Percentiles rank a stretch among this genome's conserved stretches.
Conservation (phyloP, 2,113 vertebrate genomes). For the Xiphophorus hellerii region DNA sequence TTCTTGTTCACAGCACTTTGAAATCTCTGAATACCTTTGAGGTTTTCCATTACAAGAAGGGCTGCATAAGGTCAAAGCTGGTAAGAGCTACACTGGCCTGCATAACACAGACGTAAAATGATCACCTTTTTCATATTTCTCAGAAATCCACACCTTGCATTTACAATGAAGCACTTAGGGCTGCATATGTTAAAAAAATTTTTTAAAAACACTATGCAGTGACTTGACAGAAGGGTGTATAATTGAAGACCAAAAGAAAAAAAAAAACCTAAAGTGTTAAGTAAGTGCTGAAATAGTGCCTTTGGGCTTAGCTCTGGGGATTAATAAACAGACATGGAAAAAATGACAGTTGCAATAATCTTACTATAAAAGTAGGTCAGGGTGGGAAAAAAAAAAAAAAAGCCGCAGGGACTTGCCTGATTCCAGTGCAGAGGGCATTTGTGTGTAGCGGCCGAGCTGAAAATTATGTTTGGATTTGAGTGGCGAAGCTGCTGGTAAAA, state of each 20-base stretch:
- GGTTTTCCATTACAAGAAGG: constrained; percentile 34
- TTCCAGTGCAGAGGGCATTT: constrained; percentile 74
- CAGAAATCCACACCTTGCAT: constrained; percentile 33
- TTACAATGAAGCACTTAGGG: constrained; percentile 38
- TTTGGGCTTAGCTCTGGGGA: constrained; percentile 77
- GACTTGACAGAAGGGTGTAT: constrained; percentile 55
- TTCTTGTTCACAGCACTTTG: constrained; percentile 44
- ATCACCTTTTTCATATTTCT: constrained; percentile 4
- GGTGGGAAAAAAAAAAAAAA: constrained; percentile 41
- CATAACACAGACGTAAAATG: constrained; percentile 56
- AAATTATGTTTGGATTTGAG: constrained; percentile 79
- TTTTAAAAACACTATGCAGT: background rate
- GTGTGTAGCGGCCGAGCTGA: constrained; percentile 68
- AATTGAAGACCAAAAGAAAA: constrained; percentile 63
- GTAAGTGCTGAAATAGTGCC: constrained; percentile 74
- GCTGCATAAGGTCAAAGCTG: constrained; percentile 65
- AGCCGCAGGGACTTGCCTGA: constrained; percentile 69
- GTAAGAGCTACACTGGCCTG: constrained; percentile 33
- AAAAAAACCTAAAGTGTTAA: constrained; percentile 65
- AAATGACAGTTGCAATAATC: constrained; percentile 84
- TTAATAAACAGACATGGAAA: constrained; percentile 82
- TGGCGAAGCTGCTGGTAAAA: constrained; percentile 73
- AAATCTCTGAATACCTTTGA: constrained; percentile 45
- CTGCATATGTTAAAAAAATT: background rate
- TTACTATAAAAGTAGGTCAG: constrained; percentile 81